Conservation (phyloP, 2,888 invertebrate species). For the Napeogenes sylphis region DNA sequence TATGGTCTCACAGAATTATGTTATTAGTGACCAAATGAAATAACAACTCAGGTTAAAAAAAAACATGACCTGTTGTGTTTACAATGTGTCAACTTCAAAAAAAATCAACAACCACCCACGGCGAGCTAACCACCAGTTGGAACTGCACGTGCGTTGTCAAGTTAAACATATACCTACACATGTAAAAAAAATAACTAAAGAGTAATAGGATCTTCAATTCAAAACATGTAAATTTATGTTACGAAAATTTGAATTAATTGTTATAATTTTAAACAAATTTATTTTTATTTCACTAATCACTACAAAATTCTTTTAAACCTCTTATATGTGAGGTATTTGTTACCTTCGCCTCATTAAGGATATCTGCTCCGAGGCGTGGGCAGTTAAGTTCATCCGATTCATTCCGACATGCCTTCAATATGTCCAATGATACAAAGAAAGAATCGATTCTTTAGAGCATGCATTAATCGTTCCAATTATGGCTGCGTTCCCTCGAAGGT, state of each 20-base stretch:
- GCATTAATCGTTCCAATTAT: constrained; percentile 71
- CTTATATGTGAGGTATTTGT: constrained; percentile 30
- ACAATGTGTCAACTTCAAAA: constrained; percentile 46
- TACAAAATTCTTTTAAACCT: constrained; percentile 19
- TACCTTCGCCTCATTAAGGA: constrained; percentile 40
- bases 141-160: constrained; percentile 45
- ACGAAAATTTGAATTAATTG: no score
- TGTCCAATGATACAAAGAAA: constrained; percentile 59
- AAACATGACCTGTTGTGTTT: constrained; percentile 33
- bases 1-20: background rate
- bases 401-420: constrained; percentile 57
- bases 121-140: constrained; percentile 18
- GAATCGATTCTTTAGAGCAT: constrained; percentile 54
- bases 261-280: no score
- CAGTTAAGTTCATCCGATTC: constrained; percentile 45
- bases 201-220: background rate
- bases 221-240: constrained; percentile 15
- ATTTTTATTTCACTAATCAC: constrained; percentile 3
- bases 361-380: constrained; percentile 46
- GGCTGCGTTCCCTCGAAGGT: constrained; percentile 46
- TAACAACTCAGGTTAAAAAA: background rate
- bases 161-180: constrained; percentile 6
- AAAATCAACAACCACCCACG: constrained; percentile 38
- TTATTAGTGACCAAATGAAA: constrained; percentile 7
- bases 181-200: no score